phyloP scores from a whole-genome alignment of 2,888 invertebrate species.

The Acanthosepion lycidas region DNA sequence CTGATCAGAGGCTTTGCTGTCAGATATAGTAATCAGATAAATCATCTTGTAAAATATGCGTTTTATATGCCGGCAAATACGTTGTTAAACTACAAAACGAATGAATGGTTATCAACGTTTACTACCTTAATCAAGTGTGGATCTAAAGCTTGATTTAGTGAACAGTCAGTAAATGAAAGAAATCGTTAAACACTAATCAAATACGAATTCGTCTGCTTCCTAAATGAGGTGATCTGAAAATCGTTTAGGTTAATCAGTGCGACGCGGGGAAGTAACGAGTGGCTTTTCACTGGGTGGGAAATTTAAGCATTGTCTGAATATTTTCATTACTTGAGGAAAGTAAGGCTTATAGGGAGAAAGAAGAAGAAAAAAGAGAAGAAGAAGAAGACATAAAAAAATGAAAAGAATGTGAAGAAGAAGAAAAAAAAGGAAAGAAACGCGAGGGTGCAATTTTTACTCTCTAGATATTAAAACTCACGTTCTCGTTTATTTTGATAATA shows the following conservation, averaged over 20 bases:
- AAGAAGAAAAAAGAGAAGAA: background rate
- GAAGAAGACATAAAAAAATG: background rate
- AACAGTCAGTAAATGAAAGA: background rate
- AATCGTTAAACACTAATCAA: background rate
- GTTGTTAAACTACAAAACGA: background rate
- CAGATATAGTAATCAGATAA: no score
- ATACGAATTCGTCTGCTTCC: background rate
- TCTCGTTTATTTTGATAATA: no score
- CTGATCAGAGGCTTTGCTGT: no score
- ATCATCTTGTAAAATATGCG: no score
- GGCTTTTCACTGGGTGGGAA: background rate
- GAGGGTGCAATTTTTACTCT: no score
- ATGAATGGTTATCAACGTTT: background rate
- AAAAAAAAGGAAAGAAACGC: background rate
- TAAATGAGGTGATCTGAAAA: background rate
- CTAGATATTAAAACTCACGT: no score
- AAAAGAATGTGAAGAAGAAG: no score
- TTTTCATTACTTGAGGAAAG: background rate
- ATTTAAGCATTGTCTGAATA: background rate
- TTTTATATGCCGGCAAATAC: no score
- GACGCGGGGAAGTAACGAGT: background rate
- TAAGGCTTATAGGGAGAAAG: background rate
- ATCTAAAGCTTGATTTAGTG: background rate
- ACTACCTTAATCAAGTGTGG: background rate
- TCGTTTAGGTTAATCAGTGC: background rate